These are phyloP conservation scores for Dipus sagitta DNA, from an alignment of 2,797 vertebrate genomes.

Conservation along the genomic window DNA sequence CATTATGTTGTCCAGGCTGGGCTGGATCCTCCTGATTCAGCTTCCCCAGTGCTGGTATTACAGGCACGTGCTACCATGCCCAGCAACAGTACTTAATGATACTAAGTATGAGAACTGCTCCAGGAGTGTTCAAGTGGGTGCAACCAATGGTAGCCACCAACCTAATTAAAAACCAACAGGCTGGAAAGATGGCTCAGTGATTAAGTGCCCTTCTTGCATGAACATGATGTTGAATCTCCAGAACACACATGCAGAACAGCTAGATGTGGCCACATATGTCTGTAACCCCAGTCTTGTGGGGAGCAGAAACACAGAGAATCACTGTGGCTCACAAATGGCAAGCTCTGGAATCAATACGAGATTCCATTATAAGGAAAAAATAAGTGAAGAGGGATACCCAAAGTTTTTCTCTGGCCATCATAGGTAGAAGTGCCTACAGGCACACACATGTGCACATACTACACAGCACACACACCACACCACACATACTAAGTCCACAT, in stretches of 20 bases:
- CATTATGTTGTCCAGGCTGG: not conserved
- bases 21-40: not conserved
- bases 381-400: too few species aligned
- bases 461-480: not conserved
- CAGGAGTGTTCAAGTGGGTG: slow-evolving; percentile 13
- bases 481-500: not conserved
- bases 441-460: not conserved
- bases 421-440: too few species aligned
- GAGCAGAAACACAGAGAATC: too few species aligned
- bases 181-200: not conserved
- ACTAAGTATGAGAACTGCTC: not conserved
- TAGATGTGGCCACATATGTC: too few species aligned
- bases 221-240: too few species aligned
- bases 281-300: too few species aligned
- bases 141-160: not conserved
- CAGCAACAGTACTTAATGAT: not conserved
- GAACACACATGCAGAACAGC: too few species aligned
- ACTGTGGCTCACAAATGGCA: too few species aligned
- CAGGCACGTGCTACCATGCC: not conserved
- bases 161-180: not conserved
- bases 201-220: not conserved
- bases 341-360: too few species aligned
- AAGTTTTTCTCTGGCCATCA: too few species aligned
- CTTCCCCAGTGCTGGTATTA: not conserved
- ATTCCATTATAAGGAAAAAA: too few species aligned